Conservation (phyloP, 2,113 vertebrate species). For the Anthoscopus minutus region DNA sequence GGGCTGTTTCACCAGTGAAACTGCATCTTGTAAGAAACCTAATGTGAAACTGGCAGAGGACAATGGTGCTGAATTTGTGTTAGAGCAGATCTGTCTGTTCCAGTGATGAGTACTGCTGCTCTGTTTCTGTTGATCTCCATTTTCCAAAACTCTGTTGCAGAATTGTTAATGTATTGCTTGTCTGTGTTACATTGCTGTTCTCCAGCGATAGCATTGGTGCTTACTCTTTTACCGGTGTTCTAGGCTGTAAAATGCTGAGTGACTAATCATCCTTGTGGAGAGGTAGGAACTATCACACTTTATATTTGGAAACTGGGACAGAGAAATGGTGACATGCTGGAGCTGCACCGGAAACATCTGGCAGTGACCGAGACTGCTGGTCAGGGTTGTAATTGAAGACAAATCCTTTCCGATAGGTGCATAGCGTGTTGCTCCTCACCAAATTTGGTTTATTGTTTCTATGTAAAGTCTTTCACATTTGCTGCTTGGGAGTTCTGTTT, state of each 20-base stretch:
- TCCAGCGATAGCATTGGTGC: background rate
- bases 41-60: background rate
- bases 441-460: background rate
- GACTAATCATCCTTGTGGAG: background rate
- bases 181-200: accelerated
- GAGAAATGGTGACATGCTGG: background rate
- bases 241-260: background rate
- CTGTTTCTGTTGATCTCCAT: background rate
- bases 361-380: background rate
- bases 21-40: background rate
- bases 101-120: background rate
- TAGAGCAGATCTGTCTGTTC: background rate
- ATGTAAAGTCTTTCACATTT: background rate
- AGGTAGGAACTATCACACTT: background rate
- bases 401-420: background rate
- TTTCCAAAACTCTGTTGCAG: background rate
- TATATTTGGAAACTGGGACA: conserved; percentile 48
- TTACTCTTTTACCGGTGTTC: background rate
- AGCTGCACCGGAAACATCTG: conserved; percentile 8
- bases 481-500: background rate
- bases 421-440: background rate
- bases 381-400: background rate
- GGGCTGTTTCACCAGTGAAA: background rate
- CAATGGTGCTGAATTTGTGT: background rate
- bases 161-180: accelerated